Evolutionary conservation across 2,797 vertebrate species (phyloP), one percentile per base, ranked within the genome.

Genomic region (Fringilla coelebs): DNA sequence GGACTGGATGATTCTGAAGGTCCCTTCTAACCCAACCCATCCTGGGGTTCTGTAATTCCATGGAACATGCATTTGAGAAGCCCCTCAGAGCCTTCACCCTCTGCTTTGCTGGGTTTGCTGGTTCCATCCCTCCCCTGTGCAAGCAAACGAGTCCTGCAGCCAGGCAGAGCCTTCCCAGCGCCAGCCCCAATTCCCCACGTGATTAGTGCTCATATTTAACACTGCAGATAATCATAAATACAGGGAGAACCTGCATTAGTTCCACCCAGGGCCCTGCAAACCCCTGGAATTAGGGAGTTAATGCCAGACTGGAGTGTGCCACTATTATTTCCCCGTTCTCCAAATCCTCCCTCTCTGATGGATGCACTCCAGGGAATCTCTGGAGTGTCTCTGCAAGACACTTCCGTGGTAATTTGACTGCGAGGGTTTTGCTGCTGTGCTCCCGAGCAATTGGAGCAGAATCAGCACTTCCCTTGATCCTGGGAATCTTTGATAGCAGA

Each of bases 341-440:
- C 66, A 89, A 86, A 85, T 81, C 55, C 83, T 85, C 55, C 15
- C 45, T 41, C 84, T 82, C 57, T 75, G 80, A 93, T 66, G 63
- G 80, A 70, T 93, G 80, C 58, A 86, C 92, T 84, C 94, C 77
- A 45, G 89, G 92, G 92, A 92, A 67, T 4, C 4, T 58, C 63
- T 80, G 77, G 85, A 74, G 51, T 49, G 48, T 68, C 81, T 94
- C 89, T 48, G 22, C 63, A 60, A 87, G 91, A 83, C 38, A 11
- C 51, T 82, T 82, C 28, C 58, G 26, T 15, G 32, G 77, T 34
- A 89, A 95, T 92, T 87, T 85, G 49, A 22, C 87, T 76, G 67
- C 8, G 55, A 61, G 83, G 63, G 54, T 68, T 77, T 76, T 68
- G 72, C 63, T 68, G 40, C 83, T 85, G 55, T 46, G 34, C 48